A percentile compares a stretch with the other conserved stretches of the same genome.
Conservation (phyloP, 2,113 vertebrate species). For the Phylloscopus trochilus region DNA sequence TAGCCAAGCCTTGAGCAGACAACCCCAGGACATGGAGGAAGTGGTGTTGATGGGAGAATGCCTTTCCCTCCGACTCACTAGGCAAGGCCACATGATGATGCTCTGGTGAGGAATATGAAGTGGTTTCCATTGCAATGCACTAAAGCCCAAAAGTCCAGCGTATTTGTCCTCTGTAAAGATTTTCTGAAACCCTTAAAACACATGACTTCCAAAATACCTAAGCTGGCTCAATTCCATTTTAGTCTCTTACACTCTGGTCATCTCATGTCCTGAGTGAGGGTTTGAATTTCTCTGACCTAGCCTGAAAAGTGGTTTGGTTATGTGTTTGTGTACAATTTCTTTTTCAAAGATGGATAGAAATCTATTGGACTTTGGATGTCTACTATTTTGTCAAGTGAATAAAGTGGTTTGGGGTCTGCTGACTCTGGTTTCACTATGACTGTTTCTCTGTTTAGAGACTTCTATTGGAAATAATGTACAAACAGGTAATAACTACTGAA, state of each 20-base stretch:
- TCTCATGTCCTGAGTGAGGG: neutral
- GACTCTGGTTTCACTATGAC: neutral
- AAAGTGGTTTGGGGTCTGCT: neutral
- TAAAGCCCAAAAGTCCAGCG: neutral
- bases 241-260: neutral
- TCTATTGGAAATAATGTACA: neutral
- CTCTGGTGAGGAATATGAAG: neutral
- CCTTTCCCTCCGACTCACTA: neutral
- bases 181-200: neutral
- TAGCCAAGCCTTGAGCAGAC: neutral
- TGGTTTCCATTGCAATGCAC: fast-evolving
- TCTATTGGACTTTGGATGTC: neutral
- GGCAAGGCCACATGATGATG: fast-evolving
- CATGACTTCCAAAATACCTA: neutral
- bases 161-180: neutral
- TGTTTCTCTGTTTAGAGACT: neutral
- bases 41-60: neutral
- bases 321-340: neutral
- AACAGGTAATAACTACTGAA: neutral
- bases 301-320: neutral
- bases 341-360: neutral
- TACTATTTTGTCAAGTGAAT: neutral
- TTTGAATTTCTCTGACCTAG: neutral
- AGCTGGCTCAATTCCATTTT: neutral
- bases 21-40: neutral